Base-by-base conservation (phyloP, 37 sponge, comb jelly and placozoan genomes). In the Hexactinellida sp. region DNA sequence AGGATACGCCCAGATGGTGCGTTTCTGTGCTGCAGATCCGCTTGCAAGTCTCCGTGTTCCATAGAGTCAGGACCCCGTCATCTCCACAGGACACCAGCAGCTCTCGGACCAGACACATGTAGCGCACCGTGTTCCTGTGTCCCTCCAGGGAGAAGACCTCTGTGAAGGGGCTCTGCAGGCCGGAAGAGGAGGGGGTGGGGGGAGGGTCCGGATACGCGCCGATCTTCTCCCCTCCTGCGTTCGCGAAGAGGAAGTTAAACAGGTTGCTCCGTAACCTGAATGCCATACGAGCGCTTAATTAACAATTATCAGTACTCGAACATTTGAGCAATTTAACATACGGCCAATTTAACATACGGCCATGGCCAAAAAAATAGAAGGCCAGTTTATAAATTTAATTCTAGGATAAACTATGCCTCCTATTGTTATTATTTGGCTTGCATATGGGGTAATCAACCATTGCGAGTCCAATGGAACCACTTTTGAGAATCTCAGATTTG, bases 121-220 rank as follows among this genome's bases (percentile, higher is more conserved):
- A 63, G 30, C 76, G 76, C 34, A 63, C 34, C 13, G 76, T 63
- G 76, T 63, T 63, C 34, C 28, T 63, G 34, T 63, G 76, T 25
- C 76, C 76, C 30, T 63, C 76, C 34, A 63, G 76, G 34, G 76
- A 63, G 76, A 63, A 63, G 3, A 63, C 76, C 34, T 63, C 76
- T 63, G 76, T 63, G 76, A 63, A 63, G 30, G 76, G 76, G 13
- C 76, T 63, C 30, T 63, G 76, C 5, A 63, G 32, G 34, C 34
- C 76, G 34, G 76, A n/a, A 32, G 76, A 63, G 76, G 76, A 63
- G 25, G 76, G 76, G 28, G 25, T 25, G 34, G 76, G 76, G 30
- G 76, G 21, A 63, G 76, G 30, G 34, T 63, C 76, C 3, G 21
- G 21, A n/a, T 10, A 25, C 30, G 25, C 28, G 34, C 30, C 76